Conservation (phyloP, 2,888 invertebrate genomes). For the Noctua janthina region DNA sequence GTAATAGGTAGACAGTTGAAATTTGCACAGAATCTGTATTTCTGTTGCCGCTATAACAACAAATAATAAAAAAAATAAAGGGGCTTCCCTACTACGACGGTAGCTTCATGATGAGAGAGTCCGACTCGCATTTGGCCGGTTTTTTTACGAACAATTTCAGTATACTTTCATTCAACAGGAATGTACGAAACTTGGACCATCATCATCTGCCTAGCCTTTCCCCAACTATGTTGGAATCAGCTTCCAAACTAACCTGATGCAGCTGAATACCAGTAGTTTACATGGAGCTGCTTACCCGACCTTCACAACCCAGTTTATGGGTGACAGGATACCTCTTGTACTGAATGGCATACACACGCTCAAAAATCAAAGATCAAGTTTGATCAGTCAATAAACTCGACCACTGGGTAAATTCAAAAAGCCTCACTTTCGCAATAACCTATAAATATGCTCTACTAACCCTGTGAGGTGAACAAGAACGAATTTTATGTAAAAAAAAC, state of each 20-base stretch:
- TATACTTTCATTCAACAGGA: background rate
- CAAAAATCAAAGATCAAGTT: background rate
- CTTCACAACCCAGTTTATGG: background rate
- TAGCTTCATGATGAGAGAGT: too few species aligned
- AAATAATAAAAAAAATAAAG: too few species aligned
- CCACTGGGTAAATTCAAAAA: background rate
- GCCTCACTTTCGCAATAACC: background rate
- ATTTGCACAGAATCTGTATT: too few species aligned
- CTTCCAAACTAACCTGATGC: background rate
- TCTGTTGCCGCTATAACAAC: too few species aligned
- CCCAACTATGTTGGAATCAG: background rate
- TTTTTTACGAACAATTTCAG: background rate
- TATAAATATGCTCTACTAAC: background rate
- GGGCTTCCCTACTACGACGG: too few species aligned
- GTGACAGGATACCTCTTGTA: background rate
- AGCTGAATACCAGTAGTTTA: background rate
- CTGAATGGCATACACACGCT: too few species aligned
- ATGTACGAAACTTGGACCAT: background rate
- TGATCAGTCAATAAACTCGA: background rate
- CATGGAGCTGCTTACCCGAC: background rate
- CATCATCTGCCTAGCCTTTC: background rate
- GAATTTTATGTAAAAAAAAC: background rate
- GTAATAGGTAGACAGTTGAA: too few species aligned
- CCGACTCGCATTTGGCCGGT: too few species aligned
- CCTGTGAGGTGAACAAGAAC: background rate